Evolutionary conservation across 2,113 vertebrate species (phyloP), one percentile per base, ranked within the genome.

Genomic region (Antigone vipio): DNA sequence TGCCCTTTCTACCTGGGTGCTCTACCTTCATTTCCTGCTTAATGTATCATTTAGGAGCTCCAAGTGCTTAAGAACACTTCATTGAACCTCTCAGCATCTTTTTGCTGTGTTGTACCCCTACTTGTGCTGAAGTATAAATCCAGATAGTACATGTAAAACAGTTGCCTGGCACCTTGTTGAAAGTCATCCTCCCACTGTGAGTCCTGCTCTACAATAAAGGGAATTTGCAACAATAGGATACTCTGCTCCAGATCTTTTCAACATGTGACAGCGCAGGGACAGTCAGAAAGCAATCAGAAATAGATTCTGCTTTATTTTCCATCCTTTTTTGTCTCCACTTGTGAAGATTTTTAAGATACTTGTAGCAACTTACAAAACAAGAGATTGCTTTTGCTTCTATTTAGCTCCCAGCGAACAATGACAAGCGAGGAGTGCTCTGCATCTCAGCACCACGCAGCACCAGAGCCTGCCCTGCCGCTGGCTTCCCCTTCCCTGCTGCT

Each of bases 191-290:
- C 74, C 44, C 58, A 12, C 42, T 68, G 40, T 4, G 24, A 90
- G 49, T 42, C 32, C 26, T 67, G 50, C 78, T 75, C 27, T 63
- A 21, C 45, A 64, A 35, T 12, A 49, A 76, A 76, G 15, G 83
- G 60, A 74, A 83, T 35, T 15, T 66, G 19, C 34, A 64, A 69
- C 55, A 88, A 83, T 16, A 67, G 55, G 12, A 47, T 50, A 26
- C 68, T 75, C 63, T 59, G 47, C 72, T 93, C 44, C 68, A 77
- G 59, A 59, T 5, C 30, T 92, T 86, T 84, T 44, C 85, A 86
- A 40, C 35, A 35, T 0, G 0, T 0, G 0, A 35, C 45, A 52
- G 55, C 66, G 18, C 1, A 1, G 21, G 38, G 30, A 55, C 0
- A 0, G 38, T 26, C 62, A 4, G 1, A 92, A 79, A 64, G 40